Percentiles rank a stretch among this genome's conserved stretches.
These are phyloP conservation scores for Telenomus remus DNA, from an alignment of 1,140 invertebrate species.

Conservation along the genomic window DNA sequence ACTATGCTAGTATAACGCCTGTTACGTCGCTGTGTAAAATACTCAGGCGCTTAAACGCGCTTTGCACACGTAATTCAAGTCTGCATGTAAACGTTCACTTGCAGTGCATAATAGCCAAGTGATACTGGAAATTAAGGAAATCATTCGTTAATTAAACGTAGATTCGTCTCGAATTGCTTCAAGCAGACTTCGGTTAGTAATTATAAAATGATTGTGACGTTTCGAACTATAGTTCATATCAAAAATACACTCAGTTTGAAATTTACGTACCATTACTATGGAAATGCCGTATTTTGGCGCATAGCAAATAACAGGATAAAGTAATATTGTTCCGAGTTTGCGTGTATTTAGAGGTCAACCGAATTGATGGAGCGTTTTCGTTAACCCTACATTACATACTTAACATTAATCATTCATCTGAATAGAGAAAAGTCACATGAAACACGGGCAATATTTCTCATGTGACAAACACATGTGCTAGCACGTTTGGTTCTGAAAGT, in stretches of 20 bases:
- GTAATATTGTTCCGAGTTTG: slow-evolving; percentile 33
- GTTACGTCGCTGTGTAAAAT: slow-evolving; percentile 27
- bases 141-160: slow-evolving; percentile 28
- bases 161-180: slow-evolving; percentile 21
- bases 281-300: slow-evolving; percentile 17
- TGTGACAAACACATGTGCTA: slow-evolving; percentile 46
- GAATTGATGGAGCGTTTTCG: slow-evolving; percentile 49
- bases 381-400: slow-evolving; percentile 52
- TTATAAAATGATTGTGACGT: too few species aligned
- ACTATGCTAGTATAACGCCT: slow-evolving; percentile 16
- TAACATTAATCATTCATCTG: slow-evolving; percentile 56
- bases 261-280: slow-evolving; percentile 36
- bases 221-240: too few species aligned
- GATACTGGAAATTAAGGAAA: slow-evolving; percentile 21
- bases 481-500: slow-evolving; percentile 51
- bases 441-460: slow-evolving; percentile 53
- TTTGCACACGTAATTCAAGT: slow-evolving; percentile 13
- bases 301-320: slow-evolving; percentile 18
- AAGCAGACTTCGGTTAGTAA: too few species aligned
- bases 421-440: slow-evolving; percentile 48
- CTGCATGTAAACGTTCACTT: slow-evolving; percentile 28
- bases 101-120: slow-evolving; percentile 26
- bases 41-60: slow-evolving; percentile 1
- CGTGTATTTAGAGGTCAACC: slow-evolving; percentile 35
- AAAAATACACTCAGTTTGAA: too few species aligned